Conservation (phyloP, 2,888 invertebrate genomes). For the Sicus ferrugineus region DNA sequence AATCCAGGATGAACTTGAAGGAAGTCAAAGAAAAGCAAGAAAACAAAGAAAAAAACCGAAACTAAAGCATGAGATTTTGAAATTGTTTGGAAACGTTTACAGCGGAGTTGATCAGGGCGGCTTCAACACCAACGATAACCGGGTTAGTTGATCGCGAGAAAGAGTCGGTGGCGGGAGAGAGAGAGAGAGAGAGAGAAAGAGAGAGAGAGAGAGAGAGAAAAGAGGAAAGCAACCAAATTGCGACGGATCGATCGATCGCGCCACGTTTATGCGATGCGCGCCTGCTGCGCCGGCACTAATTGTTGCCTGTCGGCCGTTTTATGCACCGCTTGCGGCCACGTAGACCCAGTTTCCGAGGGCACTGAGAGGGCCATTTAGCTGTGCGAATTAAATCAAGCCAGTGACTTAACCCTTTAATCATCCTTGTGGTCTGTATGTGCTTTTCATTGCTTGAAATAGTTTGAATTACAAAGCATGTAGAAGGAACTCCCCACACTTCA, state of each 20-base stretch:
- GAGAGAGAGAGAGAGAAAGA: not conserved
- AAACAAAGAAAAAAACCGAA: not conserved
- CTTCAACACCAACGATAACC: not conserved
- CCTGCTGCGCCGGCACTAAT: constrained; percentile 38
- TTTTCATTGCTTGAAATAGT: not conserved
- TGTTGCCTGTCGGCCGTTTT: constrained; percentile 10
- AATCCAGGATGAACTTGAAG: not conserved
- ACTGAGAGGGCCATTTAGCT: constrained; percentile 9
- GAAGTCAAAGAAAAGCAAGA: constrained; percentile 5
- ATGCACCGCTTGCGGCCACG: constrained; percentile 31
- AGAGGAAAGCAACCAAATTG: not conserved
- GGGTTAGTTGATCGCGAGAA: not conserved
- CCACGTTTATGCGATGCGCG: not conserved
- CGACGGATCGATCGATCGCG: not conserved
- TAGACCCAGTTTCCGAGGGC: constrained; percentile 39
- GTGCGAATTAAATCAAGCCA: not conserved
- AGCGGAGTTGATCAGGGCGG: not conserved
- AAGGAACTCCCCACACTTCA: too few species aligned
- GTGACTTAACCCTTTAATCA: not conserved
- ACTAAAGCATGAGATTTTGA: constrained; percentile 8
- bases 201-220: not conserved
- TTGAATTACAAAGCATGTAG: too few species aligned
- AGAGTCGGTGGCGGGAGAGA: not conserved
- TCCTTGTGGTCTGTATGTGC: not conserved
- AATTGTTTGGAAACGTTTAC: constrained; percentile 25